phyloP scores from a whole-genome alignment of 2,113 vertebrate species.

The Oreochromis niloticus region DNA sequence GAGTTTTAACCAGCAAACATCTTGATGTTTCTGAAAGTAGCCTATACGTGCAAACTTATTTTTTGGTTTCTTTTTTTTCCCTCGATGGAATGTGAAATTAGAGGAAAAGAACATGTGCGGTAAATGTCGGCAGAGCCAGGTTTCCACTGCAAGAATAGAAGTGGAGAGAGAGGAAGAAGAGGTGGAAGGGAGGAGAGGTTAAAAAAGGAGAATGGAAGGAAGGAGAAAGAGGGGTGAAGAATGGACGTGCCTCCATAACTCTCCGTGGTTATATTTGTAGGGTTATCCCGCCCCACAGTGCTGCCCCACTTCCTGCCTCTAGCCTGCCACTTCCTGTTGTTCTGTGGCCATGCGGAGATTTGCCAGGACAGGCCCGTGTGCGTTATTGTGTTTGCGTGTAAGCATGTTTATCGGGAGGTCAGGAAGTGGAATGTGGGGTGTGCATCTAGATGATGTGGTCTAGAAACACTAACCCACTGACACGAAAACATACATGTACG shows the following conservation, averaged over 20 bases:
- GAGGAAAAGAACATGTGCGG: background rate
- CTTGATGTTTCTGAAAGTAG: background rate
- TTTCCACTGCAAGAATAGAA: constrained; percentile 4
- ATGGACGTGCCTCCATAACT: constrained; percentile 1
- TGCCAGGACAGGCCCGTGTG: constrained; percentile 1
- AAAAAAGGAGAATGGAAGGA: background rate
- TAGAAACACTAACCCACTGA: background rate
- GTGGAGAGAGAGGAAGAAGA: constrained; percentile 12
- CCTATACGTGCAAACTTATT: background rate
- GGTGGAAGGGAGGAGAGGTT: constrained; percentile 11
- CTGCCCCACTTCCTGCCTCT: constrained; percentile 49
- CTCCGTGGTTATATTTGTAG: constrained; percentile 48
- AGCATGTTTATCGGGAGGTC: background rate
- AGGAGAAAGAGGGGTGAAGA: constrained; percentile 30
- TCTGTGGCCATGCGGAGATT: background rate
- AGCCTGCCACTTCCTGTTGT: constrained; percentile 60
- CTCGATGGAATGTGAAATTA: background rate
- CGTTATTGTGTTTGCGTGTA: background rate
- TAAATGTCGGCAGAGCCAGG: background rate
- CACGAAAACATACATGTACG: background rate
- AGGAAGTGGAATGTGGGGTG: constrained; percentile 13
- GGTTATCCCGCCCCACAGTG: constrained; percentile 30
- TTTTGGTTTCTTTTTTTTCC: background rate
- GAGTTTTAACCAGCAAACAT: background rate
- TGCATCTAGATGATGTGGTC: background rate